phyloP scores from a whole-genome alignment of 2,888 invertebrate genomes.

The Chymomyza fuscimana region DNA sequence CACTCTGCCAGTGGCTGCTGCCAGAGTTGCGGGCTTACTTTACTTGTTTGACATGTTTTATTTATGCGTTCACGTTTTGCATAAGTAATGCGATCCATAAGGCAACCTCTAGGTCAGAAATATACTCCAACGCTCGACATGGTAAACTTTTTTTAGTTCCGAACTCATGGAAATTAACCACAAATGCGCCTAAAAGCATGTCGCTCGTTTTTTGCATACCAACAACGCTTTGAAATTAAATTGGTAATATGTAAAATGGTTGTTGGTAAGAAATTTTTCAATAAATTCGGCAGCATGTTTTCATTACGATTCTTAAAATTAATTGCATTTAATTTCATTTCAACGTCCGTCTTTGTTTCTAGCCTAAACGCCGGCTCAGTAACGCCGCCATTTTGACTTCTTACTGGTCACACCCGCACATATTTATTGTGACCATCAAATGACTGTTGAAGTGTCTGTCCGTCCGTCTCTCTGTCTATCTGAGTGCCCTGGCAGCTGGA shows the following conservation, averaged over 20 bases:
- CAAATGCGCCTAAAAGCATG: slow-evolving; percentile 54
- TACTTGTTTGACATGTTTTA: slow-evolving; percentile 68
- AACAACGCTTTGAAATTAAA: not conserved
- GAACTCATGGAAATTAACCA: slow-evolving; percentile 59
- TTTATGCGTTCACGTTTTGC: slow-evolving; percentile 74
- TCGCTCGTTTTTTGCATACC: slow-evolving; percentile 31
- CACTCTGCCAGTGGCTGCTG: not conserved
- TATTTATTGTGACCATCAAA: not conserved
- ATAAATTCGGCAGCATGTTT: slow-evolving; percentile 62
- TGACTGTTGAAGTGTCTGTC: not conserved
- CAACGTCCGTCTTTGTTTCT: slow-evolving; percentile 21
- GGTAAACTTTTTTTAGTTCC: slow-evolving; percentile 21
- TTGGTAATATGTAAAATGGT: not conserved
- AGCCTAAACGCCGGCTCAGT: not conserved
- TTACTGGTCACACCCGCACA: not conserved
- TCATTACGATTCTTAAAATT: slow-evolving; percentile 47
- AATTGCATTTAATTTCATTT: slow-evolving; percentile 54
- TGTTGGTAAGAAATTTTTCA: slow-evolving; percentile 35
- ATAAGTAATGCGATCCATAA: slow-evolving; percentile 57
- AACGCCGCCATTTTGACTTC: not conserved
- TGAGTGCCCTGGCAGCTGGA: not conserved
- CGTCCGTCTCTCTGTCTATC: not conserved
- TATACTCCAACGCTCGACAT: not conserved
- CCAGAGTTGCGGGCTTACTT: slow-evolving; percentile 1
- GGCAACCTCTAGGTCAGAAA: not conserved